These are phyloP conservation scores for Malacoctenus gilli DNA, from an alignment of 2,797 vertebrate genomes.

Conservation along the genomic window DNA sequence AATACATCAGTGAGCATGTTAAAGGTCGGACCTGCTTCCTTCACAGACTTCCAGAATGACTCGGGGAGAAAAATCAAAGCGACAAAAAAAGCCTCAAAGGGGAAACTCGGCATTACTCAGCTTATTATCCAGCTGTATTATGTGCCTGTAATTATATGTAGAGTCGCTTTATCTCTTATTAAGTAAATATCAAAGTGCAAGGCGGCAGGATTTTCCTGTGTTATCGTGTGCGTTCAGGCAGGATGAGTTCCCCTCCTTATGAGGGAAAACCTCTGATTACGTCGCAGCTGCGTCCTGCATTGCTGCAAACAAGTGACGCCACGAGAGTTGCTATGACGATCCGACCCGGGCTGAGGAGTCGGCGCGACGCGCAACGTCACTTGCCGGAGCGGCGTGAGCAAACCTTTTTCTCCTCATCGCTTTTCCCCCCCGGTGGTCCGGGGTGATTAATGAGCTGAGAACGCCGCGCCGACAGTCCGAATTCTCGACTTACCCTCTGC, in stretches of 20 bases:
- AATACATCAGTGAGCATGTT: slow-evolving; percentile 5
- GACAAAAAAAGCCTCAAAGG: too few species aligned
- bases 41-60: neutral
- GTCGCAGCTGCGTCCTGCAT: too few species aligned
- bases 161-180: slow-evolving; percentile 2
- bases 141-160: slow-evolving; percentile 12
- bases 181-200: slow-evolving; percentile 32
- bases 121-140: slow-evolving; percentile 1
- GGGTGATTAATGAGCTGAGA: slow-evolving; percentile 71
- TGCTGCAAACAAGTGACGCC: too few species aligned
- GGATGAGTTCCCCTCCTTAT: neutral
- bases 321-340: too few species aligned
- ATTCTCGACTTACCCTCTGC: slow-evolving; percentile 32
- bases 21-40: slow-evolving; percentile 21
- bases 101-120: neutral
- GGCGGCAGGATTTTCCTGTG: slow-evolving; percentile 13
- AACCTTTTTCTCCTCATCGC: slow-evolving; percentile 15
- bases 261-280: too few species aligned
- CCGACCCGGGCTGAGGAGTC: too few species aligned
- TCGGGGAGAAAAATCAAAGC: neutral
- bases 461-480: slow-evolving; percentile 60
- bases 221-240: slow-evolving; percentile 9
- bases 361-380: too few species aligned
- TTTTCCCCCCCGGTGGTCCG: slow-evolving; percentile 22
- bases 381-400: slow-evolving; percentile 17